Percentiles rank a stretch among this genome's conserved stretches.
phyloP scores from a whole-genome alignment of 2,888 invertebrate species.

The Corbicula japonica region DNA sequence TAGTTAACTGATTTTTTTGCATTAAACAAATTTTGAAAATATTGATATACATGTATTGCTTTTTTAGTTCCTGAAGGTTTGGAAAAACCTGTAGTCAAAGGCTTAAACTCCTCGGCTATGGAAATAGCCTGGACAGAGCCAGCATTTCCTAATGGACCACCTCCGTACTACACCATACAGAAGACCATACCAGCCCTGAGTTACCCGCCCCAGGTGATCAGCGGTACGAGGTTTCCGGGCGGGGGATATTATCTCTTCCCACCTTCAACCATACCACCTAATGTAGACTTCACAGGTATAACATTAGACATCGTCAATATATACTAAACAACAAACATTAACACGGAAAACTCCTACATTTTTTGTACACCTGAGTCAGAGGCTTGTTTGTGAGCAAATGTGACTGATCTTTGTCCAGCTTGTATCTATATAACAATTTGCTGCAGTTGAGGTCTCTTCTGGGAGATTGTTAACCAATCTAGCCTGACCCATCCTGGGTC shows the following conservation, averaged over 20 bases:
- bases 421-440: too few species aligned
- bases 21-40: too few species aligned
- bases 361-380: too few species aligned
- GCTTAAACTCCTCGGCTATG: slow-evolving; percentile 82
- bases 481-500: too few species aligned
- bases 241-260: slow-evolving; percentile 84
- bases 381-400: too few species aligned
- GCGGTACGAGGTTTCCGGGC: slow-evolving; percentile 85
- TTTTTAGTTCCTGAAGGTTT: slow-evolving; percentile 81
- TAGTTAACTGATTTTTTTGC: too few species aligned
- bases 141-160: slow-evolving; percentile 81
- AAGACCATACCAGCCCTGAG: slow-evolving; percentile 83
- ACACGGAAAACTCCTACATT: too few species aligned
- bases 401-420: too few species aligned
- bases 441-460: too few species aligned
- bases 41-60: background rate
- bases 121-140: slow-evolving; percentile 83
- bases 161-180: slow-evolving; percentile 81
- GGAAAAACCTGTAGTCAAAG: slow-evolving; percentile 73
- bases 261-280: slow-evolving; percentile 81
- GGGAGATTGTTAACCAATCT: too few species aligned
- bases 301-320: too few species aligned
- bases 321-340: too few species aligned
- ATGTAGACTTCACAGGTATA: slow-evolving; percentile 85
- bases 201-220: slow-evolving; percentile 83